These are phyloP conservation scores for Coregonus sp. DNA, from an alignment of 2,797 vertebrate species.

Conservation along the genomic window DNA sequence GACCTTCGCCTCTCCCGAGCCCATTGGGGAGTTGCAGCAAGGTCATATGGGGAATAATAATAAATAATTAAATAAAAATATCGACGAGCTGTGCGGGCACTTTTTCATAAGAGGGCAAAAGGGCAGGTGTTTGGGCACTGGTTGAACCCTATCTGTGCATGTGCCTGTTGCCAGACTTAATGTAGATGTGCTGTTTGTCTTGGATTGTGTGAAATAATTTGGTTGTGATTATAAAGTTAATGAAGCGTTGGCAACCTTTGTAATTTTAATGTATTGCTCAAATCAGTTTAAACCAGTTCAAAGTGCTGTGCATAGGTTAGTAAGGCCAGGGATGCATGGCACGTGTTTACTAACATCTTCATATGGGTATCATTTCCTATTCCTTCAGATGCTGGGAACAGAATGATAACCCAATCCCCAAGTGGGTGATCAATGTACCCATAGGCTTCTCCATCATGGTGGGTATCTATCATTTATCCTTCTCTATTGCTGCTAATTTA, in stretches of 20 bases:
- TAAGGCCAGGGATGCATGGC: not conserved
- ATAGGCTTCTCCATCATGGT: conserved; percentile 89
- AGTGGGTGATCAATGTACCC: conserved; percentile 88
- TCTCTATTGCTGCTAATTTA: not conserved
- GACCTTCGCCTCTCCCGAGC: too few relatives aligned
- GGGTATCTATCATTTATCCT: conserved; percentile 47
- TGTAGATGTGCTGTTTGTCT: not conserved
- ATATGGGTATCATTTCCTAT: not conserved
- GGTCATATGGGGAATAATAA: too few relatives aligned
- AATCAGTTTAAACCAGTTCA: not conserved
- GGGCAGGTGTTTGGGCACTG: too few relatives aligned
- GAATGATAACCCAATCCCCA: conserved; percentile 84
- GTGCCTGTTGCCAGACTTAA: not conserved
- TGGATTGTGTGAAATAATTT: not conserved
- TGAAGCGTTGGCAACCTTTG: not conserved
- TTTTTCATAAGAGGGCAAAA: too few relatives aligned
- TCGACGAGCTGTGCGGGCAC: too few relatives aligned
- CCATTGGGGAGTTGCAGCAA: too few relatives aligned
- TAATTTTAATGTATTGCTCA: not conserved
- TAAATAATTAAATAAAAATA: too few relatives aligned
- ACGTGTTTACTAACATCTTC: not conserved
- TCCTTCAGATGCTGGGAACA: conserved; percentile 89
- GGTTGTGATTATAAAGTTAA: not conserved
- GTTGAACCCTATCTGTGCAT: too few relatives aligned
- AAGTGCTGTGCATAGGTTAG: not conserved